phyloP scores from a whole-genome alignment of 1,140 invertebrate species.

The Brachionus plicatilis region DNA sequence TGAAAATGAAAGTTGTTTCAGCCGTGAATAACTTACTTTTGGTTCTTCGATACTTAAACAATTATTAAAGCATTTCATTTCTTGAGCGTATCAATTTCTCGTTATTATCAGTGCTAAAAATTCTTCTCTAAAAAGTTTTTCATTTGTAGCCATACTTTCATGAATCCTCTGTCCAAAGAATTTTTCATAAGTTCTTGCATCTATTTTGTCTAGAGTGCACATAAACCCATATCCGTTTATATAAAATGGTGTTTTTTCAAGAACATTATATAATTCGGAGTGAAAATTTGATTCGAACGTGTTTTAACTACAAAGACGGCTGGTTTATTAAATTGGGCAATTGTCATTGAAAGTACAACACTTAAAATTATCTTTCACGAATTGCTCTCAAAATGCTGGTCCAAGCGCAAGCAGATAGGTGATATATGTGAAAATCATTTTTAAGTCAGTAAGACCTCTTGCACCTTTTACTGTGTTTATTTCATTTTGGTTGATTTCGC shows the following conservation, averaged over 20 bases:
- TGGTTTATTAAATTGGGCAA: background rate
- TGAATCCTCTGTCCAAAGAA: background rate
- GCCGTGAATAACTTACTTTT: background rate
- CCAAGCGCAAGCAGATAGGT: background rate
- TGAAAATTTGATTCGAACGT: background rate
- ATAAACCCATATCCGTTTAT: background rate
- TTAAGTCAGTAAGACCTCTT: background rate
- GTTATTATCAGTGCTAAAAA: background rate
- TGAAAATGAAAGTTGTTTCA: background rate
- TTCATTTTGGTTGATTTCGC: background rate
- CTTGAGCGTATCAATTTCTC: background rate
- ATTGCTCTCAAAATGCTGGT: background rate
- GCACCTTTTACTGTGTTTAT: background rate
- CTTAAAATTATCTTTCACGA: background rate
- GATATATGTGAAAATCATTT: background rate
- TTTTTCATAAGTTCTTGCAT: background rate
- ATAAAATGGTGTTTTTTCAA: background rate
- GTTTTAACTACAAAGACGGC: background rate
- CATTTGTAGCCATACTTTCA: background rate
- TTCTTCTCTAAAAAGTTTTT: background rate
- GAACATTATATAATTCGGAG: background rate
- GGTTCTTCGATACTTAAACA: background rate
- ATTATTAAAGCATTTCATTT: background rate
- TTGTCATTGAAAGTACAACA: slow-evolving; percentile 1
- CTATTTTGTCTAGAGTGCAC: background rate